phyloP scores from a whole-genome alignment of 1,140 invertebrate genomes.

The Drosophila nigrodunni region DNA sequence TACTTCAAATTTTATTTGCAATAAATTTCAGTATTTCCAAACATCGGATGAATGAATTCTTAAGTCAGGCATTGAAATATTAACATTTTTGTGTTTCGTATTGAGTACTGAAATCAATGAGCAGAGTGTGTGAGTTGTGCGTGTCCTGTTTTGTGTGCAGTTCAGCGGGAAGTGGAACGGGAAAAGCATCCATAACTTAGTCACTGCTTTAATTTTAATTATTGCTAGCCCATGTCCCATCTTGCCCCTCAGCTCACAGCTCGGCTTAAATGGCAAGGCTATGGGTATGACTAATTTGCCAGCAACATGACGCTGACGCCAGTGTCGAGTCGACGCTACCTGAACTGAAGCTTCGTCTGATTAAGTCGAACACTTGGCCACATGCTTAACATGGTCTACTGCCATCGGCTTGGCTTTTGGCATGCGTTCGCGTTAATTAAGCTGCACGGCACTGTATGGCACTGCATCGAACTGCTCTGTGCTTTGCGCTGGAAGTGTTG shows the following conservation, averaged over 20 bases:
- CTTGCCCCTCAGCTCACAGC: not conserved
- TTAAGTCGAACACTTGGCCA: conserved; percentile 74
- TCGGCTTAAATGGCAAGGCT: not conserved
- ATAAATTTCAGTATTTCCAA: not conserved
- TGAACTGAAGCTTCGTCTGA: conserved; percentile 48
- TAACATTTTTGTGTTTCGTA: not conserved
- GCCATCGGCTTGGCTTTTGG: conserved; percentile 64
- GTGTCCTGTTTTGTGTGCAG: conserved; percentile 3
- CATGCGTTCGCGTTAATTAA: conserved; percentile 78
- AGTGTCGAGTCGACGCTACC: conserved; percentile 25
- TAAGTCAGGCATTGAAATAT: not conserved
- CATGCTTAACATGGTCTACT: conserved; percentile 35
- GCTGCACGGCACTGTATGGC: conserved; percentile 46
- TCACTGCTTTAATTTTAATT: conserved; percentile 80
- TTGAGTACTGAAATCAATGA: not conserved
- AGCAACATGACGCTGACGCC: conserved; percentile 71
- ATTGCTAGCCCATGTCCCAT: conserved; percentile 35
- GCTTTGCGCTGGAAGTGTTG: not conserved
- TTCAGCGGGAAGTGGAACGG: not conserved
- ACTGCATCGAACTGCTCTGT: conserved; percentile 10
- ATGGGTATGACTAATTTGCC: conserved; percentile 74
- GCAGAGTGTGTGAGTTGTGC: conserved; percentile 30
- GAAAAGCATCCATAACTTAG: conserved; percentile 60
- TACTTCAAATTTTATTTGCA: not conserved
- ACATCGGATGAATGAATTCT: not conserved